Base-by-base conservation (phyloP, 1,140 invertebrate genomes). In the Hyphantria cunea region DNA sequence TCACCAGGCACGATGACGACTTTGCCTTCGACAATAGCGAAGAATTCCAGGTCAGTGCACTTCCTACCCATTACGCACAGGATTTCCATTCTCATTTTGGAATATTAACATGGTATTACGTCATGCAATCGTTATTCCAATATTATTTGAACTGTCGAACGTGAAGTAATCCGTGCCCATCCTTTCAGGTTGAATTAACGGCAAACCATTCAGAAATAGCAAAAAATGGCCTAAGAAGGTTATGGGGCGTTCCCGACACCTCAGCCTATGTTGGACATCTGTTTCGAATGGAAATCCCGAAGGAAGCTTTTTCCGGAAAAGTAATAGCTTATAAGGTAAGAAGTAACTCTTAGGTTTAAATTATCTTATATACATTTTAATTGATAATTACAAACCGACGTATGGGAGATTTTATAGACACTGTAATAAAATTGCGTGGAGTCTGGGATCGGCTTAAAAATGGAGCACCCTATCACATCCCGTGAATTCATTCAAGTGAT, bases 201-300 rank as follows among this genome's bases (percentile, higher is more conserved):
- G 82, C 84, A 48, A 90, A 90, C 70, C 84, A 86, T 70, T 87
- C 87, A 63, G 86, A 90, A 76, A 89, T 88, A 77, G 77, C 80
- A 72, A 87, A 81, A 82, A 86, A 86, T 84, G 90, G 84, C 86
- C 86, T 92, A 84, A 86, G 76, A 76, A 78, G 89, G 66, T 82
- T 92, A 78, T 92, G 91, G 91, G 90, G 91, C 71, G 90, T 92
- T 64, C 88, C 91, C 44, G 90, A 92, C 62, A 92, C 90, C 77
- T 88, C 87, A 76, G 91, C 91, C 82, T 92, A 92, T 69, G 86
- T 91, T 32, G 90, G 89, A 54, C 88, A 89, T 62, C 74, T 92
- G 49, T 92, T 92, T 74, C 84, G 89, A 34, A 88, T 92, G 80
- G 88, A 90, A 74, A 92, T 92, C 71, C 89, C 90, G n/a, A 91